These are phyloP conservation scores for Corydoras sp. DNA, from an alignment of 2,113 vertebrate species.

Conservation along the genomic window DNA sequence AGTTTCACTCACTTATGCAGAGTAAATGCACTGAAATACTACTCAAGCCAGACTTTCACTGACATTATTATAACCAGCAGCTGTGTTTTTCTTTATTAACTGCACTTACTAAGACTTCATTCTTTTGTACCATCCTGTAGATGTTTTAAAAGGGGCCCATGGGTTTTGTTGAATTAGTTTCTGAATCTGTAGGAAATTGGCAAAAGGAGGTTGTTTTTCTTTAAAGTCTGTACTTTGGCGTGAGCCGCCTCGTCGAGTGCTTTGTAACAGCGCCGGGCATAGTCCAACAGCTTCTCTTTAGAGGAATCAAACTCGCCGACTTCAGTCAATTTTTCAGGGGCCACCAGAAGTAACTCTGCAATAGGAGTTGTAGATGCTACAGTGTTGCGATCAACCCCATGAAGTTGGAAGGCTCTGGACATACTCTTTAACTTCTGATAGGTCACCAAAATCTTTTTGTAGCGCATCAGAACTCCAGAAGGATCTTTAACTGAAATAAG, in stretches of 20 bases:
- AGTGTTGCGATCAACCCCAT: constrained; percentile 83
- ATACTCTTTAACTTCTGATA: constrained; percentile 86
- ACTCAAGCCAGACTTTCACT: no score
- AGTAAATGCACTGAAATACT: no score
- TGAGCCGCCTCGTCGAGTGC: constrained; percentile 77
- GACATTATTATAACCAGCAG: no score
- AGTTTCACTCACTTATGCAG: no score
- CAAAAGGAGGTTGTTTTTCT: constrained; percentile 81
- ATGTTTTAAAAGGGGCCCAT: background rate
- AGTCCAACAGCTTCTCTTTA: constrained; percentile 83
- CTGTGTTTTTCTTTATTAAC: background rate
- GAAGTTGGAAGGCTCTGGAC: constrained; percentile 83
- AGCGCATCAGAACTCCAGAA: constrained; percentile 79
- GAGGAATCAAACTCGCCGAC: constrained; percentile 82
- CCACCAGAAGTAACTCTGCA: constrained; percentile 81
- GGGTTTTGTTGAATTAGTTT: constrained; percentile 47
- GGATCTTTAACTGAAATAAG: constrained; percentile 74
- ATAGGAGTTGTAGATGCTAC: constrained; percentile 86
- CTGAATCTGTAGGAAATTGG: constrained; percentile 86
- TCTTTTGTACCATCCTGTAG: background rate
- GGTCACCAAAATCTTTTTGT: constrained; percentile 83
- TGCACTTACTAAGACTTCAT: background rate
- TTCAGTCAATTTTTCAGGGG: constrained; percentile 76
- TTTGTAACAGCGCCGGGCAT: constrained; percentile 82
- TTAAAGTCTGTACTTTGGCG: constrained; percentile 77